Percentiles rank a stretch among this genome's conserved stretches.
phyloP scores from a whole-genome alignment of 2,888 invertebrate genomes.

The Lissocephala sabroskyi region DNA sequence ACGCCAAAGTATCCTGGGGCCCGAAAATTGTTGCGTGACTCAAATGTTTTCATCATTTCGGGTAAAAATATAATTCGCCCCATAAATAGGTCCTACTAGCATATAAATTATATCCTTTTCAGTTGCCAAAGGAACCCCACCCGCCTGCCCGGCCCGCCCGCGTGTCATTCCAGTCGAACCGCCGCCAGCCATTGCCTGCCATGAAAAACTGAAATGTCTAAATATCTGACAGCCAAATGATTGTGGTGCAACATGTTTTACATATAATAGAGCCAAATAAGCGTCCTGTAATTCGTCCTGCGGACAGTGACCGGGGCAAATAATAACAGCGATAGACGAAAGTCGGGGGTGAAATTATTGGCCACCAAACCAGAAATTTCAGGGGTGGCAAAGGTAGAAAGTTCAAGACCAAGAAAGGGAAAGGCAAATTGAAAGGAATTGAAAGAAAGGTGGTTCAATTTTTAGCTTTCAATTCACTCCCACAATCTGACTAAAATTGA shows the following conservation, averaged over 20 bases:
- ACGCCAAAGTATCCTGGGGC: slow-evolving; percentile 15
- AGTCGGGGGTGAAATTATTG: too few relatives aligned
- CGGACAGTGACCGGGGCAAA: too few relatives aligned
- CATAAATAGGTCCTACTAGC: slow-evolving; percentile 38
- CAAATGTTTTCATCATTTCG: slow-evolving; percentile 62
- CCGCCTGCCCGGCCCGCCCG: not conserved
- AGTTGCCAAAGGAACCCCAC: slow-evolving; percentile 8
- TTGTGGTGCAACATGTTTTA: slow-evolving; percentile 41
- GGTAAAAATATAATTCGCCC: slow-evolving; percentile 44
- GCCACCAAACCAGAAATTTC: too few relatives aligned
- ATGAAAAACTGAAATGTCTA: slow-evolving; percentile 59
- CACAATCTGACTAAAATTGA: too few relatives aligned
- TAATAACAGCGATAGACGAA: too few relatives aligned
- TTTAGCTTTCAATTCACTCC: too few relatives aligned
- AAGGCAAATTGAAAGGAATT: too few relatives aligned
- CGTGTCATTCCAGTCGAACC: slow-evolving; percentile 19
- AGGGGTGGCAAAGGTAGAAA: too few relatives aligned
- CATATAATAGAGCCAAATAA: slow-evolving; percentile 11
- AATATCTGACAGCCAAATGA: slow-evolving; percentile 61
- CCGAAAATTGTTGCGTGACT: slow-evolving; percentile 55
- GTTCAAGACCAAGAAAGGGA: too few relatives aligned
- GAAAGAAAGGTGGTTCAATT: too few relatives aligned
- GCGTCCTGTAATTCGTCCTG: not conserved
- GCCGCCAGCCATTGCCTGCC: slow-evolving; percentile 9
- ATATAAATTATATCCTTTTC: slow-evolving; percentile 54